Base-by-base conservation (phyloP, 2,113 vertebrate genomes). In the Boulengerochromis microlepis region DNA sequence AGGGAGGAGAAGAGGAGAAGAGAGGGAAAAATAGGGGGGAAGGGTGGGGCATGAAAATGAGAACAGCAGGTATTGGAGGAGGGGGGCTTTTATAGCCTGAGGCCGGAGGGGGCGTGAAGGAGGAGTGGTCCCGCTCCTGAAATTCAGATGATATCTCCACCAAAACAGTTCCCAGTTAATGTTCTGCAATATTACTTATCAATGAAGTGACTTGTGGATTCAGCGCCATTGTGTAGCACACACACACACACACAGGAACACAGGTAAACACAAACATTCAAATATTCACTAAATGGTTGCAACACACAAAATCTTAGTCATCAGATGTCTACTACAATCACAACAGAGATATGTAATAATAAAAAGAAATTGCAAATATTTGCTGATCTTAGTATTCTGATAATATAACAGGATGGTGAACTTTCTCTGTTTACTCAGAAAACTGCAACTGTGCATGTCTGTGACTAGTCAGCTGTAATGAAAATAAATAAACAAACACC, bases 381-480 rank as follows among this genome's bases (percentile, higher is more conserved):
- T 64, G 12, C 1, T 61, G 4, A 83, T 13, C 10, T 33, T 40
- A 50, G n/a, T 22, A 18, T 22, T 50, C 35, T 33, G 22, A 76
- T 83, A 18, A 66, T 12, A 56, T 10, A 26, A 83, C 22, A 57
- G 31, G 45, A 22, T 35, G 7, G 4, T 7, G 4, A 80, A 45
- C 40, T 69, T 85, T 15, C 22, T 87, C 40, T 66, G n/a, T 57
- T 71, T 31, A 22, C 66, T 59, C 24, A 22, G 33, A 82, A 88
- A 80, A 57, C 57, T 7, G 11, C n/a, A n/a, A n/a, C n/a, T n/a
- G 18, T 54, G 47, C 35, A 42, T 19, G 56, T 85, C 81, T 84
- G 86, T 33, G 86, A 92, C 89, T 87, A 89, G 86, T 89, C 61
- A 87, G 64, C 83, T 86, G 86, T 88, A 90, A 93, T 52, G 90